phyloP scores from a whole-genome alignment of 23 tunicate species.

The Trididemnum nubilum region DNA sequence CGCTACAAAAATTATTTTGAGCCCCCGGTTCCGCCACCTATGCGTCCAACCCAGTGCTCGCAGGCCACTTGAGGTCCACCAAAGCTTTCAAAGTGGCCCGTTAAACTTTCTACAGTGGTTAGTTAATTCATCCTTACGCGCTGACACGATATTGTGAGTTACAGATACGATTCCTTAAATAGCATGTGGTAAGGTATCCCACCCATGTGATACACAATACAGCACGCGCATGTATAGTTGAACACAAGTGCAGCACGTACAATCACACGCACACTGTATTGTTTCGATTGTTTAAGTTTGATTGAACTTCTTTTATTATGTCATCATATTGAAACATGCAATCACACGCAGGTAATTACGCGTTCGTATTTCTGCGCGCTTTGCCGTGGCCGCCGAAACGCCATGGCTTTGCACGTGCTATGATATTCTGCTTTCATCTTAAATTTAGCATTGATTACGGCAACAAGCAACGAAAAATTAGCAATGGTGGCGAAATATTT shows the following conservation, averaged over 20 bases:
- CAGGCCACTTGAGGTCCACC: slow-evolving; percentile 27
- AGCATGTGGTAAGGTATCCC: slow-evolving; percentile 35
- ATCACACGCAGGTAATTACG: slow-evolving; percentile 3
- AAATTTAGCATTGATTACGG: too few relatives aligned
- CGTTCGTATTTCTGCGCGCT: slow-evolving; percentile 13
- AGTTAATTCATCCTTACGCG: slow-evolving; percentile 35
- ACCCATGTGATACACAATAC: slow-evolving; percentile 4
- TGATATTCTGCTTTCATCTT: slow-evolving; percentile 18
- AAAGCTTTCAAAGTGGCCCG: too few relatives aligned
- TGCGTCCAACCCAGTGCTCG: slow-evolving; percentile 21
- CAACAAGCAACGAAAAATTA: slow-evolving; percentile 28
- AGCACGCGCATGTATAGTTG: neutral
- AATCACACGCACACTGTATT: slow-evolving; percentile 27
- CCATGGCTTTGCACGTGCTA: slow-evolving; percentile 18
- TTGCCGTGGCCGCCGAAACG: too few relatives aligned
- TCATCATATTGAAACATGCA: slow-evolving; percentile 9
- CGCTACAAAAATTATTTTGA: too few relatives aligned
- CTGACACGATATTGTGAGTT: slow-evolving; percentile 35
- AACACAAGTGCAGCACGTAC: neutral
- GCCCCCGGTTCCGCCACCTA: too few relatives aligned
- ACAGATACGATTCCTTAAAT: slow-evolving; percentile 28
- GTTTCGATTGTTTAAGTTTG: slow-evolving; percentile 10
- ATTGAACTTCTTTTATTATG: neutral
- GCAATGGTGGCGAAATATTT: too few relatives aligned
- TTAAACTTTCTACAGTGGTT: slow-evolving; percentile 30